Base-by-base conservation (phyloP, 2,888 invertebrate species). In the Protophormia terraenovae region DNA sequence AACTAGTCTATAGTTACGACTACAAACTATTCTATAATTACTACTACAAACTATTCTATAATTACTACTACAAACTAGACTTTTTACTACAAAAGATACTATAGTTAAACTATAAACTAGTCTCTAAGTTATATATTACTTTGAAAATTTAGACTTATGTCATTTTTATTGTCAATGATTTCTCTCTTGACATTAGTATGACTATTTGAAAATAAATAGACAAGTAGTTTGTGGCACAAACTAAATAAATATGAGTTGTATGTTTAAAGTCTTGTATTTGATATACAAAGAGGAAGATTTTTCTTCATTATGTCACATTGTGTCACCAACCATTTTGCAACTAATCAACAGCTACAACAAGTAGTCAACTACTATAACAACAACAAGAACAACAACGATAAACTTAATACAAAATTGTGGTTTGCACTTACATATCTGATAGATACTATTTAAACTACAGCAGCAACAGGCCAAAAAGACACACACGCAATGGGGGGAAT, bases 271-370 rank as follows among this genome's bases (percentile, higher is more conserved):
- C 14, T 38, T 53, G 50, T 22, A 32, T 78, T 58, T 84, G 38
- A 71, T 76, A 41, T 45, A 85, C 73, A 78, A 78, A 78, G 69
- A 78, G 47, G 82, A 75, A 80, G 83, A 85, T 86, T 86, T 83
- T 86, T 83, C 83, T 78, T 85, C 86, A 86, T 85, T 86, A 85
- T 86, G 84, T 84, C 86, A 84, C 77, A 80, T 81, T 86, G 86
- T 86, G 86, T 85, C 86, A 85, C 75, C 83, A 66, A 85, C 73
- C 84, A 84, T 86, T 86, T 84, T 86, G 83, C 86, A 83, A 85
- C 80, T 83, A 82, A 84, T 86, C 86, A 86, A 81, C 84, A 84
- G 67, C 60, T 45, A 55, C 81, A 82, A 81, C 81, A 86, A 69
- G 77, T 79, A 79, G 75, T 75, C 55, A 71, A 45, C 7, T n/a